These are phyloP conservation scores for Loriculus beryllinus DNA, from an alignment of 2,797 vertebrate genomes.

Conservation along the genomic window DNA sequence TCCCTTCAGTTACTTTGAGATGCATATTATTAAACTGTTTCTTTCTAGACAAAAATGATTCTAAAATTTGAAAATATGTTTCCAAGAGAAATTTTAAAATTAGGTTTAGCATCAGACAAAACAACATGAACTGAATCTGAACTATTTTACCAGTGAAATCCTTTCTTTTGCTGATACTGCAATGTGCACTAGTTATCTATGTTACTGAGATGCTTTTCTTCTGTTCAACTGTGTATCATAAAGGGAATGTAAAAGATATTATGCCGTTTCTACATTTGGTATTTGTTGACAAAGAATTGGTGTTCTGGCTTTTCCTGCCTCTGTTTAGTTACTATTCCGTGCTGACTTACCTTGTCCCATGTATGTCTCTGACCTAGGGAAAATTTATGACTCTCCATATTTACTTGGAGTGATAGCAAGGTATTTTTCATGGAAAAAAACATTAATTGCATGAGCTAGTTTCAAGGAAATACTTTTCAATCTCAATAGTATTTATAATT, in stretches of 20 bases:
- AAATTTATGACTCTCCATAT: background rate
- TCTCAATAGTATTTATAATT: background rate
- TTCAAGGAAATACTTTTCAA: background rate
- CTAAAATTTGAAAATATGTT: background rate
- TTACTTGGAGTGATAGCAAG: background rate
- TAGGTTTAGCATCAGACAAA: background rate
- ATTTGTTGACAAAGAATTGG: background rate
- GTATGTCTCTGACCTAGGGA: background rate
- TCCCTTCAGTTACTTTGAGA: background rate
- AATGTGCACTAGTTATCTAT: background rate
- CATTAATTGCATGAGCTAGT: background rate
- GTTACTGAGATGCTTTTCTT: background rate
- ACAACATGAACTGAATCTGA: background rate
- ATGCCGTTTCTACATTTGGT: accelerated
- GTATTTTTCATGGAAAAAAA: background rate
- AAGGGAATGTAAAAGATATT: accelerated
- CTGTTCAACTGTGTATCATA: no score
- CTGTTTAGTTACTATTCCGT: background rate
- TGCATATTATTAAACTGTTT: background rate
- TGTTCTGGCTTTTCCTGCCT: background rate
- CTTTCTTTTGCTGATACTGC: background rate
- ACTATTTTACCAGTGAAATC: background rate
- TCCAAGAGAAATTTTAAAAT: background rate
- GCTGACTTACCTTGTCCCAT: background rate
- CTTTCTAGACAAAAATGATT: background rate